A percentile compares a stretch with the other conserved stretches of the same genome.
Evolutionary conservation across 2,797 vertebrate species (phyloP).

Genomic region (Eulemur mongoz): DNA sequence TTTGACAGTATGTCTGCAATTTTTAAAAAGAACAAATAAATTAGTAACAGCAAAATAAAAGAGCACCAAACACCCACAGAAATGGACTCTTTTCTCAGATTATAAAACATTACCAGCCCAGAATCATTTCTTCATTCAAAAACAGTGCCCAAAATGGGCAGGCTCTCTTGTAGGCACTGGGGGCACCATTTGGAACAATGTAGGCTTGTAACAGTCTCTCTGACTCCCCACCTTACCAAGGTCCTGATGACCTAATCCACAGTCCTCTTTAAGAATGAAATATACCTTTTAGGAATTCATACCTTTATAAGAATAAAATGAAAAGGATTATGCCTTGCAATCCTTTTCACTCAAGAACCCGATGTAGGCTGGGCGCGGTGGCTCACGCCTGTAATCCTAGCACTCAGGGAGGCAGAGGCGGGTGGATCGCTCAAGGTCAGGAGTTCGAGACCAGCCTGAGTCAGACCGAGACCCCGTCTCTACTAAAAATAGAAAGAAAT

Average conservation of each 20-base stretch:
- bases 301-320: neutral
- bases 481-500: no score
- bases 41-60: neutral
- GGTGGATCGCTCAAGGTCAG: no score
- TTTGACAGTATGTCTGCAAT: neutral
- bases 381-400: no score
- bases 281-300: neutral
- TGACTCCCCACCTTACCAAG: neutral
- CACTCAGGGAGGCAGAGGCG: no score
- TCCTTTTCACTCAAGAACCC: neutral
- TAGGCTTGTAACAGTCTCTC: neutral
- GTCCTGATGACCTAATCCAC: neutral
- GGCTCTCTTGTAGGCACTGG: neutral
- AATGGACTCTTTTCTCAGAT: neutral
- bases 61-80: neutral
- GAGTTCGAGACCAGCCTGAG: no score
- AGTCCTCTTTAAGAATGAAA: slow-evolving; percentile 18
- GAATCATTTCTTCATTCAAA: neutral
- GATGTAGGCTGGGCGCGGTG: neutral
- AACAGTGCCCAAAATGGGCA: neutral
- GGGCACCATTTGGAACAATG: neutral
- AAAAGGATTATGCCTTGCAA: neutral
- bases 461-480: no score
- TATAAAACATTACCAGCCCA: neutral
- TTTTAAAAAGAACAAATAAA: neutral